phyloP scores from a whole-genome alignment of 2,888 invertebrate genomes.

The Gymnosoma rotundatum region DNA sequence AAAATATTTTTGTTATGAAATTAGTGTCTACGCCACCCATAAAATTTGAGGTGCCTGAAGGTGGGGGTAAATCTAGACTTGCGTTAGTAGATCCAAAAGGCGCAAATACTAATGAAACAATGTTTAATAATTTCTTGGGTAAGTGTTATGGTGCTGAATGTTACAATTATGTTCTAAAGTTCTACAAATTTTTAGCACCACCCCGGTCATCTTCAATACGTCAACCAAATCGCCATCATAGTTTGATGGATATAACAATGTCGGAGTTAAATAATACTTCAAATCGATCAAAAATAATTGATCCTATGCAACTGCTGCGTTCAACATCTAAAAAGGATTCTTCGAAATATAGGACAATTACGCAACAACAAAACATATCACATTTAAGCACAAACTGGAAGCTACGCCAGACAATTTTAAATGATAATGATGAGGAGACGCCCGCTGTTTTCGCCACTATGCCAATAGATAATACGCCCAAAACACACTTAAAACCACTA shows the following conservation, averaged over 20 bases:
- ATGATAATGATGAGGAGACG: conserved; percentile 71
- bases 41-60: conserved; percentile 73
- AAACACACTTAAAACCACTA: not conserved
- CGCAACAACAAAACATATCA: conserved; percentile 68
- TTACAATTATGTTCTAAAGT: not conserved
- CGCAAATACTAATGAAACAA: conserved; percentile 72
- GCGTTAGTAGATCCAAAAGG: conserved; percentile 77
- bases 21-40: conserved; percentile 80
- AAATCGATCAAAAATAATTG: conserved; percentile 77
- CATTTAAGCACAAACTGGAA: conserved; percentile 77
- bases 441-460: not conserved
- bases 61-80: conserved; percentile 74
- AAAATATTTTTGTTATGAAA: conserved; percentile 74
- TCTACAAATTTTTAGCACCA: conserved; percentile 61
- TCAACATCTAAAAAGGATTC: conserved; percentile 76
- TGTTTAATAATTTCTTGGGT: conserved; percentile 71
- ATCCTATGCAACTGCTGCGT: conserved; percentile 77
- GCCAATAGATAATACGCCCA: not conserved
- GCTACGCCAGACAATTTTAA: conserved; percentile 75
- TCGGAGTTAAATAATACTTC: conserved; percentile 73
- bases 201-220: conserved; percentile 72
- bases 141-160: conserved; percentile 18
- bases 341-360: conserved; percentile 59
- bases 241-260: conserved; percentile 60
- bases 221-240: conserved; percentile 53